Evolutionary conservation across 2,888 invertebrate species (phyloP), one percentile per base, ranked within the genome.

Genomic region (Chrysina gloriosa): DNA sequence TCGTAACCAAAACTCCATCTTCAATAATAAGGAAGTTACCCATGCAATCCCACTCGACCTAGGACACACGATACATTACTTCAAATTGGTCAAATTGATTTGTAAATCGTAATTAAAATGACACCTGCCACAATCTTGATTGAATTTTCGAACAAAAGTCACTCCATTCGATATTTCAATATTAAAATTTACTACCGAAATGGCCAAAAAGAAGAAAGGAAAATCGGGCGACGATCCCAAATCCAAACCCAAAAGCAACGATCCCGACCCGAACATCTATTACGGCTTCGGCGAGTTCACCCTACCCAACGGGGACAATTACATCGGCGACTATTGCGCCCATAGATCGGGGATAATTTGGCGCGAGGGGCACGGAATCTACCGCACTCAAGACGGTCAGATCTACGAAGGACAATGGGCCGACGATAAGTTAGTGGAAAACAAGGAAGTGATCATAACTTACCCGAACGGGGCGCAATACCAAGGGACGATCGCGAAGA

Each of bases 351-450:
- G 83, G 2, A 42, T 79, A 39, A 73, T 81, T 42, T 83, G 83
- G 82, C 73, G 82, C 61, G 81, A 83, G 77, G 83, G 82, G 9
- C 50, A 61, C 0, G 90, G 90, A 5, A 78, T 80, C 7, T 90
- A 90, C 73, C 84, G 75, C 1, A 89, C 89, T 0, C 85, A 85
- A 3, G 88, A 89, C 74, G 87, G 87, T 0, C 88, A 89, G 72
- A 75, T 74, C 0, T 90, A 90, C 76, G 75, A 79, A 21, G 89
- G 87, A 3, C 73, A 73, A 1, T 90, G 90, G 90, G 84, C 85
- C 0, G 77, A 81, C 7, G 89, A 90, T 74, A 83, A 83, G 58
- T 78, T 89, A 1, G 80, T 81, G 0, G 81, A 80, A 9, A 69
- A 69, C 16, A 81, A 81, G 29, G 80, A 79, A 11, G 81, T 83